Evolutionary conservation across 1,140 invertebrate genomes (phyloP), one percentile per base, ranked within the genome.

Genomic region (Pseudoatta argentina): DNA sequence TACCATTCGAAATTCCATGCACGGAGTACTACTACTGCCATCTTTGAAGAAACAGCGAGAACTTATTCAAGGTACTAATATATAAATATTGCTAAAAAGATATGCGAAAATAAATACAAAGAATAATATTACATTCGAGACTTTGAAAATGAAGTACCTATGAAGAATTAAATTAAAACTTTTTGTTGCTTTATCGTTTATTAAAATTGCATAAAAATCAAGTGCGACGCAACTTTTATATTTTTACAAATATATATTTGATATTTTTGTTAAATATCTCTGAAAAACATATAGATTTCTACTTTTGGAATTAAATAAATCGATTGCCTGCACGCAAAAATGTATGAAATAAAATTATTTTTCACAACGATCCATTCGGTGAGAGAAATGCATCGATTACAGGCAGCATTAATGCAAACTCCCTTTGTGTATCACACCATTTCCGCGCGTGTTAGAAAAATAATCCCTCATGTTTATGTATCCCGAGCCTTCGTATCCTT

Each of bases 401-500:
- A 24, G 8, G 1, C 21, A 10, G 16, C 44, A 81, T 81, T 57
- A 69, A 71, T 14, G 48, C n/a, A 57, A 81, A 81, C 24, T 44
- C 48, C 78, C 64, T 71, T 81, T 81, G 78, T 71, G 21, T 71
- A 71, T 27, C 78, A 27, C 16, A 44, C 64, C 64, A 57, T 10
- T 81, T 57, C 16, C 48, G 51, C 63, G 39, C 51, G 18, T 39
- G 21, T 71, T 69, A 73, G 44, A 27, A 27, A 48, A 61, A 83
- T 83, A 83, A 83, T 83, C 69, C 24, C 69, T 83, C 79, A 83
- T 83, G 69, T 82, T 73, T 82, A 82, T 82, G 67, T 61, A 82
- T 73, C 24, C 39, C 53, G 67, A 27, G 39, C 39, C 27, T 55
- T 59, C 53, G 55, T 67, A 73, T 82, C 67, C 79, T 30, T 82